Evolutionary conservation across 2,797 vertebrate species (phyloP), one percentile per base, ranked within the genome.

Genomic region (Karalla daura): DNA sequence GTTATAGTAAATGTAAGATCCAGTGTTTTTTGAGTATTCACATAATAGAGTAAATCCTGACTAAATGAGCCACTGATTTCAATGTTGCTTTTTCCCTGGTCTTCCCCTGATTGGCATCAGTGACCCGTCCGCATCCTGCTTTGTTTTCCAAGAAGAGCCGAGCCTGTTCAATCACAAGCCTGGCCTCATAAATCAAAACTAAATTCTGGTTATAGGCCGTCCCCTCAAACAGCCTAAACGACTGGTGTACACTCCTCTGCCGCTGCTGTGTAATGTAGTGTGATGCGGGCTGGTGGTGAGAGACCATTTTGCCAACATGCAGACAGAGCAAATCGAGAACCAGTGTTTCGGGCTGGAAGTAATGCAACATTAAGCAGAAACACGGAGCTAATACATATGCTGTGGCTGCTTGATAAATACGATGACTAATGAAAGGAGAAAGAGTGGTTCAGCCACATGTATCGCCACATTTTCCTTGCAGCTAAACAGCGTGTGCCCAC

Each of bases 231-330:
- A 69, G 64, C 60, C 52, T 60, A 47, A 80, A 63, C 40, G 54
- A 78, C 59, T 46, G 39, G 24, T 69, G 46, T 27, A 5, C 64
- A 62, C 46, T 67, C 74, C 46, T 68, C 61, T 36, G 23, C 54
- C 24, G 72, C 8, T n/a, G 25, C 64, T 62, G 74, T 65, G 70
- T 63, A 70, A 73, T 81, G 76, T 76, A 41, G 77, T 80, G 77
- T 76, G 79, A 81, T 81, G 80, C 66, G 70, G 64, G 37, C 64
- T 77, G 72, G 61, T 74, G 40, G 58, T 11, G 27, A 80, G 68
- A 55, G 37, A 56, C 76, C 59, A 49, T 64, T 73, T 76, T 63
- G 21, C 43, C 75, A 67, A 60, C 74, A 52, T 70, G 55, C 66
- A 63, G 20, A 51, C 56, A 55, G 56, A 72, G 40, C 27, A 8